Base-by-base conservation (phyloP, 2,113 vertebrate species). In the Zootoca vivipara region DNA sequence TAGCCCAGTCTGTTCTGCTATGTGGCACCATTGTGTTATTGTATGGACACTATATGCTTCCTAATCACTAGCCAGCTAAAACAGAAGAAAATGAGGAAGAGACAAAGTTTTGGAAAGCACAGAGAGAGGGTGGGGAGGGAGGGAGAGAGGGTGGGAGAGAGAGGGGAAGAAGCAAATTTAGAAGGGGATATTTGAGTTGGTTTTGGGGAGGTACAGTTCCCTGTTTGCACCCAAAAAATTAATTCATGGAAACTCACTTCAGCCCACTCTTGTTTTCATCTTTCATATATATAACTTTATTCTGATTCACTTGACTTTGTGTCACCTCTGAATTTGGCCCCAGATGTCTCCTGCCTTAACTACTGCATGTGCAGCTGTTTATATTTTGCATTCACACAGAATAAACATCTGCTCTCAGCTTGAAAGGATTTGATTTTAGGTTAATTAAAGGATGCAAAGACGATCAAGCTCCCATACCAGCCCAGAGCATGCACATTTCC, bases 361-460 rank as follows among this genome's bases (percentile, higher is more conserved):
- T 26, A 73, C 26, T 67, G 28, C 6, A 3, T 64, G 24, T 38
- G 70, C 38, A 56, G 69, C 77, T 67, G 56, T 74, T 89, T 73
- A 64, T 80, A 79, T 89, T 85, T 22, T 56, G 8, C 82, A 1
- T 7, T 62, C 78, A 74, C 28, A 80, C 30, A 90, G 5, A 42
- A 58, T 28, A n/a, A 89, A 74, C 2, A 30, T 67, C 75, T 2
- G 82, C 33, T 88, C 91, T 80, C 84, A 85, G 2, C 69, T 75
- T 82, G 24, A 88, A 87, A 80, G 10, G 15, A 78, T 91, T 88
- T 75, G 30, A 64, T 85, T 89, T 75, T 81, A 74, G 56, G 38
- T 89, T 65, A 81, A 81, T 85, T 79, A 85, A 89, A 80, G 62
- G 33, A 85, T 70, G n/a, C 3, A 5, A 42, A 62, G 38, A 62